These are phyloP conservation scores for Drosophila santomea DNA, from an alignment of 1,140 invertebrate species.

Conservation along the genomic window DNA sequence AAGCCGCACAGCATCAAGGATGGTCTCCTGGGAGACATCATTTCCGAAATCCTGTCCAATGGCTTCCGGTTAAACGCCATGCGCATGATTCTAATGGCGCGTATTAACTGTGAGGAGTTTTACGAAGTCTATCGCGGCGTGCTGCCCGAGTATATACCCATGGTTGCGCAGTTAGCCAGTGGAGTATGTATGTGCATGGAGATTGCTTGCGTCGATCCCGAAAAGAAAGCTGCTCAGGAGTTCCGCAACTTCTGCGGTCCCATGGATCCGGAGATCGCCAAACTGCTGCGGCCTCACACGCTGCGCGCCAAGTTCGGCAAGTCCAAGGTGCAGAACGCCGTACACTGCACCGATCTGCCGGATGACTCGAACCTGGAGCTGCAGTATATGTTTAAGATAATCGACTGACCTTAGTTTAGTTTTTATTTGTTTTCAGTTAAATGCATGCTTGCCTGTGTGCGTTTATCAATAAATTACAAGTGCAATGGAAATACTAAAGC, in stretches of 20 bases:
- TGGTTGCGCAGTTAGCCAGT: conserved; percentile 92
- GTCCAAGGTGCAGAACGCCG: conserved; percentile 93
- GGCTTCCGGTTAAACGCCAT: conserved; percentile 92
- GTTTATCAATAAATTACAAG: conserved; percentile 61
- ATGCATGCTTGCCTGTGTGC: conserved; percentile 16
- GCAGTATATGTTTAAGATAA: conserved; percentile 92
- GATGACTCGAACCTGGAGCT: conserved; percentile 94
- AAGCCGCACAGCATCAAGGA: conserved; percentile 95
- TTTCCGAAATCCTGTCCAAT: conserved; percentile 90
- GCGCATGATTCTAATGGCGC: conserved; percentile 91
- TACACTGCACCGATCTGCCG: conserved; percentile 96
- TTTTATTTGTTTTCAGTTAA: conserved; percentile 27
- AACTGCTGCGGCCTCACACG: conserved; percentile 92
- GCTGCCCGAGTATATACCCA: conserved; percentile 92
- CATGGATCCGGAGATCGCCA: conserved; percentile 94
- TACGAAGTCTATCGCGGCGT: conserved; percentile 97
- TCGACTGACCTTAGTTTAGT: conserved; percentile 83
- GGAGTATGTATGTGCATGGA: conserved; percentile 95
- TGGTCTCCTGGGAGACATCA: conserved; percentile 89
- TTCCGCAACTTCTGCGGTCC: conserved; percentile 95
- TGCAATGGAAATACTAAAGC: conserved; percentile 31
- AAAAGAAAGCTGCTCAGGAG: conserved; percentile 86
- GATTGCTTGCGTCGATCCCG: conserved; percentile 89
- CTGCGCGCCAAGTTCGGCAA: conserved; percentile 93
- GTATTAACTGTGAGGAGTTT: conserved; percentile 94